Percentiles rank a stretch among this genome's conserved stretches.
These are phyloP conservation scores for Ruditapes philippinarum DNA, from an alignment of 1,140 invertebrate species.

Conservation along the genomic window DNA sequence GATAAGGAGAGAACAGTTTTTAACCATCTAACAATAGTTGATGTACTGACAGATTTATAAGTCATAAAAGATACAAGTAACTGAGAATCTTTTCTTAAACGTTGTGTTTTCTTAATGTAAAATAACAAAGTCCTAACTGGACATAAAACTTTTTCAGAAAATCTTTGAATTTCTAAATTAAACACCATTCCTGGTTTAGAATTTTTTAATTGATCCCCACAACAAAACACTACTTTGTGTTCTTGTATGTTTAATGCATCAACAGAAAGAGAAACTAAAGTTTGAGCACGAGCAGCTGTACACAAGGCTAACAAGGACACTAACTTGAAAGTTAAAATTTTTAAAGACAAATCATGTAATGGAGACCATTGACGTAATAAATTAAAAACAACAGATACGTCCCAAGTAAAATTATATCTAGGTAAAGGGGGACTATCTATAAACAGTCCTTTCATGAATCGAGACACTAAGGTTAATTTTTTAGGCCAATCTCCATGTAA, in stretches of 20 bases:
- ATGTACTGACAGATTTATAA: constrained; percentile 7
- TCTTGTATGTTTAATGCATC: not conserved
- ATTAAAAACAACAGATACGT: not conserved
- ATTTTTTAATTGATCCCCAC: constrained; percentile 1
- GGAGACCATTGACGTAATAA: not conserved
- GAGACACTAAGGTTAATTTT: not conserved
- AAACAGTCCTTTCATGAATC: constrained; percentile 28
- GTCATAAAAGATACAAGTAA: constrained; percentile 16
- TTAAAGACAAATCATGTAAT: not conserved
- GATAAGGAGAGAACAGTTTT: not conserved
- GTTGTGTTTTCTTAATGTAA: not conserved
- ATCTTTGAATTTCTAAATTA: not conserved
- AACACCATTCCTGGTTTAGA: not conserved
- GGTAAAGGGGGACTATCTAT: not conserved
- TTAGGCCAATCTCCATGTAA: not conserved
- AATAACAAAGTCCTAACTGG: not conserved
- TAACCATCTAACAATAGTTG: constrained; percentile 6
- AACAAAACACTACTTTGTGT: not conserved
- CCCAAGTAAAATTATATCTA: constrained; percentile 31
- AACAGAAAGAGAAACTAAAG: not conserved
- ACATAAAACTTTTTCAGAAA: not conserved
- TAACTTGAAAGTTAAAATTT: constrained; percentile 16
- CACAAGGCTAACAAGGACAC: not conserved
- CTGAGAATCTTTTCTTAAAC: constrained; percentile 17
- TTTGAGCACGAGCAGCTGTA: not conserved